phyloP scores from a whole-genome alignment of 2,888 invertebrate genomes.

The Acleris sparsana region DNA sequence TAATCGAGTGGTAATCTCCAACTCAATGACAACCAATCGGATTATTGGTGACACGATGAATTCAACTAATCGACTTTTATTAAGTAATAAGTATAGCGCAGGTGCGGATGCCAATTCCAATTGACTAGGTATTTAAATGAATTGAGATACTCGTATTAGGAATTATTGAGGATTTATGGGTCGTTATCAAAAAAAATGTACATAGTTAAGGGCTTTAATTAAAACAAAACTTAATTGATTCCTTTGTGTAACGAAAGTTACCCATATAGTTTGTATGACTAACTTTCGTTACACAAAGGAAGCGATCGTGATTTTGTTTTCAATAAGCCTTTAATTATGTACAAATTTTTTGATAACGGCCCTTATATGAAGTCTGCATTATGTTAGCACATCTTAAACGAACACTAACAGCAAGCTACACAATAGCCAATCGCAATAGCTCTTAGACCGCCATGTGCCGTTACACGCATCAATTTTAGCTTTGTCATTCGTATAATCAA shows the following conservation, averaged over 20 bases:
- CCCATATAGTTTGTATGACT: too few relatives aligned
- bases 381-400: too few relatives aligned
- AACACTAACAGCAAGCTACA: background rate
- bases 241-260: too few relatives aligned
- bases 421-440: background rate
- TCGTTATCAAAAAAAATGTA: too few relatives aligned
- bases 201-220: too few relatives aligned
- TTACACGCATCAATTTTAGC: background rate
- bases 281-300: too few relatives aligned
- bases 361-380: too few relatives aligned
- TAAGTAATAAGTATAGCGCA: constrained; percentile 19
- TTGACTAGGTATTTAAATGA: constrained; percentile 12
- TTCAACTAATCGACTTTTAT: constrained; percentile 31
- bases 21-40: constrained; percentile 54
- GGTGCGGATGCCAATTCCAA: constrained; percentile 10
- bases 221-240: too few relatives aligned
- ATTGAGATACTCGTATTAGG: background rate
- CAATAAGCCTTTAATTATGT: too few relatives aligned
- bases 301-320: too few relatives aligned
- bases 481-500: background rate
- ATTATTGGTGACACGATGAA: constrained; percentile 51
- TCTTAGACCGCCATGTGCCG: background rate
- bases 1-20: constrained; percentile 53
- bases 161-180: too few relatives aligned
- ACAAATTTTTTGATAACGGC: too few relatives aligned